Percentiles rank a stretch among this genome's conserved stretches.
phyloP scores from a whole-genome alignment of 2,888 invertebrate species.

The Nephrocerus scutellatus region DNA sequence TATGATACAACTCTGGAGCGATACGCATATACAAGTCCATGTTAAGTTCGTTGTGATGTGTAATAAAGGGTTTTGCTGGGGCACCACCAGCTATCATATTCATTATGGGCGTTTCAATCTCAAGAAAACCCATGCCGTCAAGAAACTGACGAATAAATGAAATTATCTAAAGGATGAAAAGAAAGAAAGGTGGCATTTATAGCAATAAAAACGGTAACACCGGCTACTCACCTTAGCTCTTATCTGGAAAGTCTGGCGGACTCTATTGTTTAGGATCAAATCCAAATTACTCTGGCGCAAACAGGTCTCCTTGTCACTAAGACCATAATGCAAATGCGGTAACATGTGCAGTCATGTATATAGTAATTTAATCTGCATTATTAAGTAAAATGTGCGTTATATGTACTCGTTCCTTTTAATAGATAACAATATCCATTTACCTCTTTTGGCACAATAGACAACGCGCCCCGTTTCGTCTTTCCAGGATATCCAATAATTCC shows the following conservation, averaged over 20 bases:
- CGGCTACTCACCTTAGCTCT: slow-evolving; percentile 53
- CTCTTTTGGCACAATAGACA: slow-evolving; percentile 77
- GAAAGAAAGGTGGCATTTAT: background rate
- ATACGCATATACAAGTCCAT: slow-evolving; percentile 93
- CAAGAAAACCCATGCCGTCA: slow-evolving; percentile 82
- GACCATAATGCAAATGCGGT: slow-evolving; percentile 88
- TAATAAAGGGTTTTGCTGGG: slow-evolving; percentile 91
- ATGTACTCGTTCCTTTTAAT: background rate
- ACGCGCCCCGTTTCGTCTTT: slow-evolving; percentile 90
- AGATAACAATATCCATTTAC: slow-evolving; percentile 14
- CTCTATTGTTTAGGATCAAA: slow-evolving; percentile 81
- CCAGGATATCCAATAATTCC: slow-evolving; percentile 72
- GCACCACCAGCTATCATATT: slow-evolving; percentile 96
- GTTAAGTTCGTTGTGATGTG: slow-evolving; percentile 93
- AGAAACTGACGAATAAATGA: slow-evolving; percentile 77
- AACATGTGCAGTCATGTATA: slow-evolving; percentile 94
- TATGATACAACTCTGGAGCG: slow-evolving; percentile 91
- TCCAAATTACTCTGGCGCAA: slow-evolving; percentile 89
- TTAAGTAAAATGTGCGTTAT: too few species aligned
- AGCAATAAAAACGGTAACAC: background rate
- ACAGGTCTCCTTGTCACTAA: slow-evolving; percentile 90
- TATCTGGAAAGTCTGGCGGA: slow-evolving; percentile 73
- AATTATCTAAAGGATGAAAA: slow-evolving; percentile 52
- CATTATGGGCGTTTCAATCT: slow-evolving; percentile 98
- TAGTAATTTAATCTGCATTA: slow-evolving; percentile 60